Conservation (phyloP, 2,797 vertebrate genomes). For the Rhinichthys osculus region DNA sequence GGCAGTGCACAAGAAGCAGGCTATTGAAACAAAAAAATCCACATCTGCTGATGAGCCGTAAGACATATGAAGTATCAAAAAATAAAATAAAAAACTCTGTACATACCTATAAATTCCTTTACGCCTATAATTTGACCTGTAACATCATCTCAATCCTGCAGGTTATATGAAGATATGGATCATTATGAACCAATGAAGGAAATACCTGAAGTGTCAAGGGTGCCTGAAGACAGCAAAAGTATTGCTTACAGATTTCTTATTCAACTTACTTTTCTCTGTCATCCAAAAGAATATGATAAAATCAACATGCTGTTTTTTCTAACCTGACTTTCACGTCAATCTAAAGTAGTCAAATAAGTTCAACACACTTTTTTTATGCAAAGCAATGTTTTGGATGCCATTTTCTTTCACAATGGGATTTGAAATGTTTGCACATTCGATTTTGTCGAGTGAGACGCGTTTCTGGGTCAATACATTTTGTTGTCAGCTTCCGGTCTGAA, state of each 20-base stretch:
- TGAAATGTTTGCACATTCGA: neutral
- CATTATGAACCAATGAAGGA: neutral
- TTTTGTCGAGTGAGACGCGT: too few relatives aligned
- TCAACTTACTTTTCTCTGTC: neutral
- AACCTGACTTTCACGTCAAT: neutral
- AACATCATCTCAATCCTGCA: neutral
- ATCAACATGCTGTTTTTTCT: neutral
- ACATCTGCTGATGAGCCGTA: neutral
- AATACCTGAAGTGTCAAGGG: neutral
- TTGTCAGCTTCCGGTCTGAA: neutral
- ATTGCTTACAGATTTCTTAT: neutral
- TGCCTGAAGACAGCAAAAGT: neutral
- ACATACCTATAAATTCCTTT: neutral
- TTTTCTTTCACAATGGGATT: neutral
- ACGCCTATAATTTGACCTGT: neutral
- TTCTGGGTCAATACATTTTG: neutral
- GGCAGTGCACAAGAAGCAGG: neutral
- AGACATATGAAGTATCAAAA: neutral
- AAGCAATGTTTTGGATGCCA: neutral
- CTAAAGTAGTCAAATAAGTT: neutral
- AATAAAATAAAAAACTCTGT: neutral
- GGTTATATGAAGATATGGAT: conserved; percentile 1
- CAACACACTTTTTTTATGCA: neutral
- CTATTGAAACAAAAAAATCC: neutral
- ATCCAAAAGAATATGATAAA: neutral